Evolutionary conservation across 2,888 invertebrate genomes (phyloP), one percentile per base, ranked within the genome.

Genomic region (Cotesia congregata): DNA sequence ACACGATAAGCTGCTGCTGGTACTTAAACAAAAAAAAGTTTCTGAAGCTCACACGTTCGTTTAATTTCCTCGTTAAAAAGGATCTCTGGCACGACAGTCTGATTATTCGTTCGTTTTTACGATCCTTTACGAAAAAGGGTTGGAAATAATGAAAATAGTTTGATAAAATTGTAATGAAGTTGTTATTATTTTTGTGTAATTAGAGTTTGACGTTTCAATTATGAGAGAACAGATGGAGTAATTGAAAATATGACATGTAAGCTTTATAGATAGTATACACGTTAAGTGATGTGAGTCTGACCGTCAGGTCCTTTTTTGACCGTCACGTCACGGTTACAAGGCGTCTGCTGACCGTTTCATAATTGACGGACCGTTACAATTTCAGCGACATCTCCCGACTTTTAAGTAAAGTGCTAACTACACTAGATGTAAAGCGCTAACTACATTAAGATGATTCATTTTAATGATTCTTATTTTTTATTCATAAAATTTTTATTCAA

Each of bases 51-150:
- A n/a, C 50, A n/a, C 9, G 59, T 70, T 60, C 7, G n/a, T 60
- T 50, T 50, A 50, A 50, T 60, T 9, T 9, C 9, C 59, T 59
- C 69, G 70, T 70, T 70, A 70, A 70, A 70, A 70, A 70, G 38
- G 9, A 50, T 50, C 50, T 50, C 5, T 7, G 50, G 50, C 59
- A 69, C 41, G 68, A 69, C 69, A 50, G 41, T 7, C 41, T 41
- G 40, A 40, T 40, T 41, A 39, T 69, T 50, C 7, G 5, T 69
- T 59, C 12, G 7, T 69, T 69, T 69, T 50, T 39, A 67, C 20
- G 20, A 15, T 9, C 3, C 17, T 69, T 41, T 7, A 7, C 17
- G 1, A 69, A 3, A 12, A 50, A 50, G 30, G 30, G 30, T 30
- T 30, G 30, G 30, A 30, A 30, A 30, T 30, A 50, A 50, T 50